Percentiles rank a stretch among this genome's conserved stretches.
phyloP scores from a whole-genome alignment of 2,113 vertebrate genomes.

The Uria lomvia region DNA sequence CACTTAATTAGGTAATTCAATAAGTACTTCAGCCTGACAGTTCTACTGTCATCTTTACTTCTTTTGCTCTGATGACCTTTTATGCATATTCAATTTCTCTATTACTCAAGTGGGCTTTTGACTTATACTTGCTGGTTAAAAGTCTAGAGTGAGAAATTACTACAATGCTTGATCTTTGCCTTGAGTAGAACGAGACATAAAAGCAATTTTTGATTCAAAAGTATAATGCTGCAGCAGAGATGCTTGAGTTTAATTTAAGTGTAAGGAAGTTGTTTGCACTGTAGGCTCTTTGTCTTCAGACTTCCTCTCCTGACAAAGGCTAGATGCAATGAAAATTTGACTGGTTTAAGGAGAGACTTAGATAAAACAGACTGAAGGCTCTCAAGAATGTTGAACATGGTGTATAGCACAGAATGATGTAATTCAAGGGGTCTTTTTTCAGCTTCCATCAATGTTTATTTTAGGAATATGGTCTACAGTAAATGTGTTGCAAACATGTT shows the following conservation, averaged over 20 bases:
- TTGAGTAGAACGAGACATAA: neutral
- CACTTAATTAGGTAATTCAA: neutral
- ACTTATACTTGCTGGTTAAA: neutral
- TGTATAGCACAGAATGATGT: fast-evolving
- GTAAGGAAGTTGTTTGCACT: neutral
- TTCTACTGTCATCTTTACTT: neutral
- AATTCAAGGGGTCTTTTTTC: neutral
- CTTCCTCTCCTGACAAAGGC: neutral
- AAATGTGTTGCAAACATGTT: neutral
- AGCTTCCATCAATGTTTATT: neutral
- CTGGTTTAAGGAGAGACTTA: neutral
- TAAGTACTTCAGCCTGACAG: neutral
- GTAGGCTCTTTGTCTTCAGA: neutral
- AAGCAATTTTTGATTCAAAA: neutral
- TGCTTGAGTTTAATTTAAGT: neutral
- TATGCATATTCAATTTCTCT: neutral
- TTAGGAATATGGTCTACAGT: neutral
- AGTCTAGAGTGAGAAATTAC: neutral
- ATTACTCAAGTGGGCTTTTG: neutral
- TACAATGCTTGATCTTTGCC: neutral
- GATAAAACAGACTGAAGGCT: neutral
- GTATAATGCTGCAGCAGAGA: neutral
- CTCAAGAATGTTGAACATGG: neutral
- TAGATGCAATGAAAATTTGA: neutral
- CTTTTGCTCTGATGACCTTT: neutral